Base-by-base conservation (phyloP, 2,888 invertebrate genomes). In the Ypsolopha sequella region DNA sequence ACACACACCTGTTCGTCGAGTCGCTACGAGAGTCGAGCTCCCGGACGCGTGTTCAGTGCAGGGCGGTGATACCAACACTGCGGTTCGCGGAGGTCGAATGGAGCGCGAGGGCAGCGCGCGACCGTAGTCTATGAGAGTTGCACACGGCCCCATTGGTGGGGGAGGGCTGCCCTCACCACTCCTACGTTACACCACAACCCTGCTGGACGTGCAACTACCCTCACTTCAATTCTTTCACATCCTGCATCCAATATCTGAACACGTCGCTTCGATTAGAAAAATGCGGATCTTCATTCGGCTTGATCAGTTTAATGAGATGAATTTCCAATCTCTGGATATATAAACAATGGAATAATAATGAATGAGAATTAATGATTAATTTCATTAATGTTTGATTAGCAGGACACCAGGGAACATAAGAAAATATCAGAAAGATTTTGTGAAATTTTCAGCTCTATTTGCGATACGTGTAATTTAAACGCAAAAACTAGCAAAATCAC, bases 131-230 rank as follows among this genome's bases (percentile, higher is more conserved):
- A 84, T 87, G 73, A 72, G 67, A 58, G 73, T 80, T 86, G 86
- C 87, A 86, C 87, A 87, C 87, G 87, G 87, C 87, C 81, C 87
- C 73, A 80, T 80, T 79, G 76, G 81, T 65, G 82, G 81, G 56
- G 86, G 76, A 62, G 65, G 59, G 54, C 58, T 58, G 65, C 73
- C 69, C 70, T 70, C 67, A 67, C 70, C 41, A 41, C 49, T 41
- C 49, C 49, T 41, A 39, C 41, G 24, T 7, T 33, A n/a, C 41
- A 13, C 48, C 48, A 36, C 24, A 36, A 36, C 48, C 36, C 48
- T 24, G 38, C 13, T 33, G 49, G 14, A 33, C 41, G 36, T 11
- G 43, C 41, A 48, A 46, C 36, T 45, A 52, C 51, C 51, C 55
- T 51, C 53, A 38, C 53, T 41, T 54, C 36, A 41, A 48, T 38